Conservation (phyloP, 2,888 invertebrate genomes). For the Leptinotarsa juncta region DNA sequence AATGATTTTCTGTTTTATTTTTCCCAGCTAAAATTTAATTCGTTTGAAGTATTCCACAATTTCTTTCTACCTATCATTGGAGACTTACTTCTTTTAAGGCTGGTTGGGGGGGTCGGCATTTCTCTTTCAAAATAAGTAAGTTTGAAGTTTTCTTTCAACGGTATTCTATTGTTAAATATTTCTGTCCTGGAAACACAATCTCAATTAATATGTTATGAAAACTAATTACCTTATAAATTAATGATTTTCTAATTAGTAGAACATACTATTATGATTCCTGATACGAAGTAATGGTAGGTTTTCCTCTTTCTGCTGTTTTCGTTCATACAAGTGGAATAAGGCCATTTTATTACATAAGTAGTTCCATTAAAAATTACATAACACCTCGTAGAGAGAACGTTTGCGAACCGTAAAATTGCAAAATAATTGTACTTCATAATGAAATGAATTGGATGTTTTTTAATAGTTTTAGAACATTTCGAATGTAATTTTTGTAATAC, state of each 20-base stretch:
- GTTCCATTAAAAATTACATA: constrained; percentile 1
- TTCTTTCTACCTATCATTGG: too few relatives aligned
- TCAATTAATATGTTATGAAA: background rate
- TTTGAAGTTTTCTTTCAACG: too few relatives aligned
- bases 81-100: too few relatives aligned
- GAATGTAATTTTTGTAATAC: too few relatives aligned
- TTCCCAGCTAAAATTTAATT: too few relatives aligned
- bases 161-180: too few relatives aligned
- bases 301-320: background rate
- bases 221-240: background rate
- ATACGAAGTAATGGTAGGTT: background rate
- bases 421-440: constrained; percentile 12
- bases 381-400: background rate
- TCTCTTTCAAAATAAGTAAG: too few relatives aligned
- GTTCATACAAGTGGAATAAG: background rate
- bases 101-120: too few relatives aligned
- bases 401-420: constrained; percentile 9
- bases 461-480: background rate
- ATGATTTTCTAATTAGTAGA: background rate
- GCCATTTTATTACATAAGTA: background rate
- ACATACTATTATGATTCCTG: background rate
- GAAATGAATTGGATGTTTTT: constrained; percentile 1
- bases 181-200: background rate
- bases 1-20: too few relatives aligned
- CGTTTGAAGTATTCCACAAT: too few relatives aligned